Base-by-base conservation (phyloP, 2,113 vertebrate genomes). In the Lepus americanus region DNA sequence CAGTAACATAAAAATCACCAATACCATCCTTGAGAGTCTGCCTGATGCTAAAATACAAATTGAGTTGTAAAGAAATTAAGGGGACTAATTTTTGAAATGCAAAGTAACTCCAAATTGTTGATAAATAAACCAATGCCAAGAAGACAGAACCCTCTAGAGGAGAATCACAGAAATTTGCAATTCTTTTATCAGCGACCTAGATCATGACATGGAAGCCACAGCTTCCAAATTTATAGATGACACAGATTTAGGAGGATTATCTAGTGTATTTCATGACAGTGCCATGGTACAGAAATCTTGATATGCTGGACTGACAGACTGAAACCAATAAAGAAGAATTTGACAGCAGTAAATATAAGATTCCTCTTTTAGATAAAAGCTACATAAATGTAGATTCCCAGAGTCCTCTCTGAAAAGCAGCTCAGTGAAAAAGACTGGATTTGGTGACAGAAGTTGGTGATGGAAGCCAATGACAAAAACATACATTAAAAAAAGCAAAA, bases 311-410 rank as follows among this genome's bases (percentile, higher is more conserved):
- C 87, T 90, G 92, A 94, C 67, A 49, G 25, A 82, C 31, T 90
- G 31, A 96, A 93, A 87, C 33, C n/a, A 90, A 70, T 87, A 87
- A 94, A 92, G 61, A 95, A 89, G 13, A 93, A 93, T 87, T 91
- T 83, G 39, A 89, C 36, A 84, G 20, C 87, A 95, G 87, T 90
- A 85, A 95, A 88, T 91, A 86, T 31, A 76, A 94, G 55, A 95
- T 95, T 89, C 25, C 77, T n/a, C 36, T 74, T 83, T 89, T 70
- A 90, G 87, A 89, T 95, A 93, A 85, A 92, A 36, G 29, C 53
- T 84, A 53, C 9, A 73, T 61, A 87, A 80, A 53, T 1, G 0
- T 53, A 88, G 39, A 93, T 93, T 92, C 59, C 86, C n/a, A 74
- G 49, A 92, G 17, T 74, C n/a, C n/a, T 86, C 55, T 86, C 64